Conservation (phyloP, 2,113 vertebrate species). For the Alethe diademata region DNA sequence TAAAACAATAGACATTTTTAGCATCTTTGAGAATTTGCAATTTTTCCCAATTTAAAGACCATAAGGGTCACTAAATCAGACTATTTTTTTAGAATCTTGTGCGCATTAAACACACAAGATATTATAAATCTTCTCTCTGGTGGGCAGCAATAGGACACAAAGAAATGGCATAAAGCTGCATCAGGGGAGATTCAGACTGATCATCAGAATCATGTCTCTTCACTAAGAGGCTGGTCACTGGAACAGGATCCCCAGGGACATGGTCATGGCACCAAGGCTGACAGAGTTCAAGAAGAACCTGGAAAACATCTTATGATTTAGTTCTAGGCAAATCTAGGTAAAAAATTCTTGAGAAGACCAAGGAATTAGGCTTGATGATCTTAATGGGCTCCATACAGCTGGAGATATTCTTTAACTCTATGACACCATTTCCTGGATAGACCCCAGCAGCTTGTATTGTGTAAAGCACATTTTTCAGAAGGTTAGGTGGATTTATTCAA, state of each 20-base stretch:
- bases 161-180: background rate
- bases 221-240: background rate
- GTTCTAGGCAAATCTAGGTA: background rate
- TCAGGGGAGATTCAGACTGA: background rate
- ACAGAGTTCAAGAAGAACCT: background rate
- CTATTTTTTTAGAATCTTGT: background rate
- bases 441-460: background rate
- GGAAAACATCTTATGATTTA: accelerated
- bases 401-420: background rate
- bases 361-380: background rate
- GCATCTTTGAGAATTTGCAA: background rate
- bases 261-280: background rate
- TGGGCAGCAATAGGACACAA: accelerated
- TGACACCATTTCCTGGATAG: background rate
- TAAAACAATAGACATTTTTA: background rate
- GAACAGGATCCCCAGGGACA: background rate
- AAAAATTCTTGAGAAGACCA: background rate
- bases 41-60: background rate
- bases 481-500: background rate
- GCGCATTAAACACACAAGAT: background rate
- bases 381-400: background rate
- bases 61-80: background rate
- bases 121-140: background rate
- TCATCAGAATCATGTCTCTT: background rate
- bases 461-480: background rate